Evolutionary conservation across 2,797 vertebrate species (phyloP), one percentile per base, ranked within the genome.

Genomic region (Zalophus californianus): DNA sequence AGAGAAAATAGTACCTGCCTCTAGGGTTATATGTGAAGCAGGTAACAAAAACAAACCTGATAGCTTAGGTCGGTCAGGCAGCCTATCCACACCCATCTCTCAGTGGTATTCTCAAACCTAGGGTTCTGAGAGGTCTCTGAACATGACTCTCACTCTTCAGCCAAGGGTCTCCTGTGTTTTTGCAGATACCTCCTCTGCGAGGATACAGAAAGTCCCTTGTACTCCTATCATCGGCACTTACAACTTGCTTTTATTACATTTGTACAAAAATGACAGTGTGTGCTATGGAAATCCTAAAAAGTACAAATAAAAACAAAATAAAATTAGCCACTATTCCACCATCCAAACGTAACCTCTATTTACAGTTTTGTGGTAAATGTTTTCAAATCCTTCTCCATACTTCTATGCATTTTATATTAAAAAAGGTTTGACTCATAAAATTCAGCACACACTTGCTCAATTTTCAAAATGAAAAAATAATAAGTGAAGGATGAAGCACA

Each of bases 381-480:
- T 95, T 66, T 78, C 41, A 86, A 50, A 68, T 54, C 7, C 77
- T 78, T 83, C 70, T 84, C 48, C 72, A 56, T 79, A 44, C 12
- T 18, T 10, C 10, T 85, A 10, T 44, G 27, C 75, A 44, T 87
- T 50, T 92, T 95, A 86, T 62, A 64, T 75, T 82, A 75, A 95
- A 96, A 92, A 29, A 92, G 6, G 13, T 44, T 73, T 70, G 38
- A 32, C 32, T 18, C 20, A 41, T 78, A 79, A 70, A 82, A 78
- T 35, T 83, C 95, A 91, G 44, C 73, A 58, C 6, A 58, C 16
- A 66, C 3, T 18, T 77, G 16, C 75, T 35, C 50, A 68, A 4
- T 75, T 86, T 86, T 11, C 14, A 86, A 94, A 95, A 68, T 54
- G 10, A 50, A 82, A 82, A 82, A 77, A 50, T 54, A 91, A 29